Percentiles rank a stretch among this genome's conserved stretches.
These are phyloP conservation scores for Hyperopisus bebe DNA, from an alignment of 2,113 vertebrate species.

Conservation along the genomic window DNA sequence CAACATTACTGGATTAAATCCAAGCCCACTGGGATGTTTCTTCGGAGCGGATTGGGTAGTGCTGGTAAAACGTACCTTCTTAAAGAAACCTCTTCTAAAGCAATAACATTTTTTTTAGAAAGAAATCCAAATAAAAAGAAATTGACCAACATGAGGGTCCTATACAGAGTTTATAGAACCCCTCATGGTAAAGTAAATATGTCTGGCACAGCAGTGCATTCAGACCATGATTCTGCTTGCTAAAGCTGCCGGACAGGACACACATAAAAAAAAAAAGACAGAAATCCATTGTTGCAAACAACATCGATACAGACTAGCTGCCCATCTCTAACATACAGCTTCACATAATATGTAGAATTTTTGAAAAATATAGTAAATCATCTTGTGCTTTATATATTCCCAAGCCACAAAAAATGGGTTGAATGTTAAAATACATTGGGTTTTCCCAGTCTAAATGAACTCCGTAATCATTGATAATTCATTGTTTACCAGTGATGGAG, in stretches of 20 bases:
- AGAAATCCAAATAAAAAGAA: too few species aligned
- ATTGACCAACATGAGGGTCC: too few species aligned
- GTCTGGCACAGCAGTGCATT: too few species aligned
- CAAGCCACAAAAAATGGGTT: not conserved
- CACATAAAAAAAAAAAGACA: too few species aligned
- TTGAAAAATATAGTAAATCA: not conserved
- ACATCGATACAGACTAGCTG: not conserved
- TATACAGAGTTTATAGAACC: too few species aligned
- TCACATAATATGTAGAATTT: not conserved
- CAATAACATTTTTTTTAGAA: not conserved
- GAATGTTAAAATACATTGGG: not conserved
- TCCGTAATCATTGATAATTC: not conserved
- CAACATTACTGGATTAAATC: conserved; percentile 14
- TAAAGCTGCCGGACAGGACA: too few species aligned
- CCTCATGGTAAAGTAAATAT: too few species aligned
- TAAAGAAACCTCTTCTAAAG: not conserved
- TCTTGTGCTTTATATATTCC: not conserved
- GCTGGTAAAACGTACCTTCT: not conserved
- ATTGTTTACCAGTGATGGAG: not conserved
- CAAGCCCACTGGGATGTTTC: not conserved
- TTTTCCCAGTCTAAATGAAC: not conserved
- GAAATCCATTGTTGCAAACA: not conserved
- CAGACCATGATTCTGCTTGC: too few species aligned
- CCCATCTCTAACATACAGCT: not conserved
- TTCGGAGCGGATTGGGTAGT: not conserved